Conservation (phyloP, 2,113 vertebrate species). For the Tetrax tetrax region DNA sequence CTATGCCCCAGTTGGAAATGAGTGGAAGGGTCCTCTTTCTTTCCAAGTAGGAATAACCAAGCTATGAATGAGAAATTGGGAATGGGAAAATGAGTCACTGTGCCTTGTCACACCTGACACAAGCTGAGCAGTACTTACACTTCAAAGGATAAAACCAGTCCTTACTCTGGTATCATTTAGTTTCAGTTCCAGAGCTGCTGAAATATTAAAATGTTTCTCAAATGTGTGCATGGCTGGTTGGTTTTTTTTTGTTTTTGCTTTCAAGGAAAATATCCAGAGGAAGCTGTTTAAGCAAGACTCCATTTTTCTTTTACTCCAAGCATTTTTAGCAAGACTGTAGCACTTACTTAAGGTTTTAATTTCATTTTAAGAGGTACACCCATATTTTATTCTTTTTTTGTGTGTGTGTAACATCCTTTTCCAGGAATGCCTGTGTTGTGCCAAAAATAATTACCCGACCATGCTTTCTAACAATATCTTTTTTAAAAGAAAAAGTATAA, state of each 20-base stretch:
- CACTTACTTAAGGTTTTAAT: slow-evolving; percentile 5
- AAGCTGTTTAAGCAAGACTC: background rate
- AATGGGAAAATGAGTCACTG: slow-evolving; percentile 42
- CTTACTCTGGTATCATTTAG: slow-evolving; percentile 16
- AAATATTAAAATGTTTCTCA: slow-evolving; percentile 36
- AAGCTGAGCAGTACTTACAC: background rate
- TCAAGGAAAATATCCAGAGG: slow-evolving; percentile 46
- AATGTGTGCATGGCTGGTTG: background rate
- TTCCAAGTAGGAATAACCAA: slow-evolving; percentile 41
- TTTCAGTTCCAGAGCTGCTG: slow-evolving; percentile 20
- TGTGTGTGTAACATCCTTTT: background rate
- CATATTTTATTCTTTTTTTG: slow-evolving; percentile 3
- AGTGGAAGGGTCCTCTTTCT: background rate
- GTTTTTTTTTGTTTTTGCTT: background rate
- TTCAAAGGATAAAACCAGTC: slow-evolving; percentile 30
- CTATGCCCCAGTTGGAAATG: slow-evolving; percentile 44
- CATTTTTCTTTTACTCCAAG: background rate
- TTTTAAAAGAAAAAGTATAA: background rate
- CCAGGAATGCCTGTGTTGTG: background rate
- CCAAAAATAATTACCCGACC: background rate
- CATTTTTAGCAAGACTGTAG: slow-evolving; percentile 11
- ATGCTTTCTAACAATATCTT: background rate
- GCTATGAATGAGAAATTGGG: slow-evolving; percentile 56
- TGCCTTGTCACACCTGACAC: slow-evolving; percentile 61
- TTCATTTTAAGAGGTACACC: background rate